Base-by-base conservation (phyloP, 92 coral and sea anemone species). In the Hydrozoanthus gracilis region DNA sequence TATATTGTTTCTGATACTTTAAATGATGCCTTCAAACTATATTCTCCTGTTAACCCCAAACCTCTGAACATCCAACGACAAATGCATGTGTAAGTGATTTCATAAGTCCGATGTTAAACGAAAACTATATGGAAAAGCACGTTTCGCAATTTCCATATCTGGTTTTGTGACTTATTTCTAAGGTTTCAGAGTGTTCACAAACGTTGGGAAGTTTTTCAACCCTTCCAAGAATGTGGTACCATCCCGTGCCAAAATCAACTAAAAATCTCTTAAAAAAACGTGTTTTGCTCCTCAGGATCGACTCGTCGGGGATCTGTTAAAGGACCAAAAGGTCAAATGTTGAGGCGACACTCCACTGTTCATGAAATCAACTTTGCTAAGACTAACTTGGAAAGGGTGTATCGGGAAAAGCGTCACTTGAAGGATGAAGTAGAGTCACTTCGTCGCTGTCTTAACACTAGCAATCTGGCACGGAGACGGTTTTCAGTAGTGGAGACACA, bases 381-480 rank as follows among this genome's bases (percentile, higher is more conserved):
- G 61, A 88, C 92, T 6, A 94, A 94, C 86, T 88, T 94, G 78
- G 98, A 94, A 84, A 92, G 98, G 27, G 95, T 94, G 0, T 93
- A 73, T 79, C 86, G 95, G 51, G 98, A 94, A 77, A 94, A 92
- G 82, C 95, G 90, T 27, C 98, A 94, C 68, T 87, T 94, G 7
- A 92, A 94, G 74, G 94, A 91, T 61, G 98, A 94, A 60, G 98
- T 94, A 0, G 98, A 94, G 27, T 90, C 93, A 13, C 90, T 94
- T 54, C 86, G 91, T 27, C 91, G 90, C 20, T 94, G 91, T 72
- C 86, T 94, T 13, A 88, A 88, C 18, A 77, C 90, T 78, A 91
- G 92, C 55, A 82, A 82, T 1, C 76, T 17, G 17, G 39, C 89
- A 12, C 86, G 95, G 55, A 88, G 98, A 55, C 93, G 88, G 35